Conservation (phyloP, 2,113 vertebrate genomes). For the Tupaia tana region DNA sequence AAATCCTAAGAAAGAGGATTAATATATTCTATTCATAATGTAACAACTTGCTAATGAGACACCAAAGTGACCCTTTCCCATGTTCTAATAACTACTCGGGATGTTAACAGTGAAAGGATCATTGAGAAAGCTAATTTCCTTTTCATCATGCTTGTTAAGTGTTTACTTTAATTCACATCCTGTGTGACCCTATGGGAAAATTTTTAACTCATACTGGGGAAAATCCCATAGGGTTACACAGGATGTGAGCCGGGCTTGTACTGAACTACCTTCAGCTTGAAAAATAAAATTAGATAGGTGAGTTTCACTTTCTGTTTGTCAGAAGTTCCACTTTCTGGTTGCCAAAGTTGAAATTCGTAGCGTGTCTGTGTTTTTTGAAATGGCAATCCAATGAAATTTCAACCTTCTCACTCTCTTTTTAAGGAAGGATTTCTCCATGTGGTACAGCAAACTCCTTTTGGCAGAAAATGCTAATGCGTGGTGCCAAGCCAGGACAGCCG, state of each 20-base stretch:
- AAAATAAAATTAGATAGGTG: conserved; percentile 79
- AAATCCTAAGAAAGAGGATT: background rate
- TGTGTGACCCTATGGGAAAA: conserved; percentile 84
- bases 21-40: conserved; percentile 65
- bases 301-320: conserved; percentile 84
- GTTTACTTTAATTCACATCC: conserved; percentile 84
- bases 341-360: conserved; percentile 47
- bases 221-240: conserved; percentile 84
- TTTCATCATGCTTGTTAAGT: conserved; percentile 77
- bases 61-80: conserved; percentile 62
- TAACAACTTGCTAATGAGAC: conserved; percentile 59
- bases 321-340: conserved; percentile 77
- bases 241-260: conserved; percentile 76
- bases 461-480: background rate
- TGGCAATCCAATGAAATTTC: background rate
- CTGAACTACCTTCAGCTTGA: conserved; percentile 74
- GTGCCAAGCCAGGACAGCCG: background rate
- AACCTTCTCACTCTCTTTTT: background rate
- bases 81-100: conserved; percentile 72
- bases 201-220: conserved; percentile 81
- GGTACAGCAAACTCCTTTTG: background rate
- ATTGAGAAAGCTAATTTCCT: conserved; percentile 81
- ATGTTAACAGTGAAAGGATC: conserved; percentile 78
- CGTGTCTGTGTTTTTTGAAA: background rate
- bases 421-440: background rate